Evolutionary conservation across 64 coral and sea anemone genomes (phyloP), one percentile per base, ranked within the genome.

Genomic region (Acropora yongei): DNA sequence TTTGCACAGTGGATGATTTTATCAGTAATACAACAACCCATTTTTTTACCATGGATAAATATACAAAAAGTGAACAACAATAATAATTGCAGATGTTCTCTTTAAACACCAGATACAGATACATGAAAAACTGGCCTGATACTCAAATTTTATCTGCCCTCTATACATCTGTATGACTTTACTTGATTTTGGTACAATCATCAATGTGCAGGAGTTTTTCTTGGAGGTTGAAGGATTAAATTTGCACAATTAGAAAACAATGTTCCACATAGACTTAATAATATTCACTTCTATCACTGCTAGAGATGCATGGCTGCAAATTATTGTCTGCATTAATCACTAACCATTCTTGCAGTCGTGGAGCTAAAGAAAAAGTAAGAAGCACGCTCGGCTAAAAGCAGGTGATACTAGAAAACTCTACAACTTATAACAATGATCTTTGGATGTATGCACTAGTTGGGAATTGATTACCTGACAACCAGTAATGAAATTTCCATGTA

Each of bases 101-200:
- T 55, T 55, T 55, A 55, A 55, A 55, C 4, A 4, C 9, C 51
- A 55, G 4, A 30, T 30, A 30, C 30, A 30, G 30, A 30, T 55
- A 55, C 4, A 55, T 55, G 51, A 55, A 55, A 5, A 55, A 55
- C 4, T 66, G 17, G 14, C 9, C 41, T 76, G 43, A 6, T 45
- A 43, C 10, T 13, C 12, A 71, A 19, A 30, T 9, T 3, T 85
- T 30, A 65, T 85, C 2, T 71, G 82, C 82, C 72, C 82, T 65
- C 43, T 72, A 85, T 85, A 61, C 72, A 65, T 85, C 82, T 71
- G 45, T 72, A 85, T 72, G 82, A 68, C 82, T 85, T 67, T 85
- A 18, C 82, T 85, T 85, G 65, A 71, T 61, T 65, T 71, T 49
- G 3, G 72, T 85, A 72, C 82, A 85, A 65, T 85, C 82, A 85